Evolutionary conservation across 2,113 vertebrate species (phyloP).

Genomic region (Myiozetetes cayanensis): DNA sequence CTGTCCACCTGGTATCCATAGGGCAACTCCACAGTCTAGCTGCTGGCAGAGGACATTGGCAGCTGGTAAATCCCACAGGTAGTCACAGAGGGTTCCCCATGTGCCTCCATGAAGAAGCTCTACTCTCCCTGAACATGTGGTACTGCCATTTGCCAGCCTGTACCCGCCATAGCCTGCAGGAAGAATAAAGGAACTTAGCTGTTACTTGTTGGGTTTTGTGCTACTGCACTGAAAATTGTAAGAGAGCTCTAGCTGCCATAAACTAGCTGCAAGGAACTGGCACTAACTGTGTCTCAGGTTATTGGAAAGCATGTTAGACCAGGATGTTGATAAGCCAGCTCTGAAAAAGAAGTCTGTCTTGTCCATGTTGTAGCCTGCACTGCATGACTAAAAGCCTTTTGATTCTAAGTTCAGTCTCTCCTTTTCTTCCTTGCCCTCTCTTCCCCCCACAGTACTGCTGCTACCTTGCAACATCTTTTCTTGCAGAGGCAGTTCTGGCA

Average conservation of each 20-base stretch:
- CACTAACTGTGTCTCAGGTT: not conserved
- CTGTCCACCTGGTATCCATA: not conserved
- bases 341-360: not conserved
- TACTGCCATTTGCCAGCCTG: constrained; percentile 51
- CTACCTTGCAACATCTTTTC: not conserved
- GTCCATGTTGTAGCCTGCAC: not conserved
- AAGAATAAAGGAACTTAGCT: not conserved
- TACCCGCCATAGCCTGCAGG: constrained; percentile 47
- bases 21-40: constrained; percentile 60
- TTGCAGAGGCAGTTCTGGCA: not conserved
- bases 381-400: not conserved
- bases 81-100: constrained; percentile 64
- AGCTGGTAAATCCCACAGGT: constrained; percentile 44
- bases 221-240: not conserved
- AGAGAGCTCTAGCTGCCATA: not conserved
- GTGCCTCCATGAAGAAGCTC: constrained; percentile 59
- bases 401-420: not conserved
- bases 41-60: constrained; percentile 58
- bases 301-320: not conserved
- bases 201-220: not conserved
- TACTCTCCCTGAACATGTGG: constrained; percentile 62
- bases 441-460: not conserved
- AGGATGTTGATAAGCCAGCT: not conserved
- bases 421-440: not conserved
- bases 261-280: not conserved